phyloP scores from a whole-genome alignment of 1,140 invertebrate genomes.

The Schlechtendalia chinensis region DNA sequence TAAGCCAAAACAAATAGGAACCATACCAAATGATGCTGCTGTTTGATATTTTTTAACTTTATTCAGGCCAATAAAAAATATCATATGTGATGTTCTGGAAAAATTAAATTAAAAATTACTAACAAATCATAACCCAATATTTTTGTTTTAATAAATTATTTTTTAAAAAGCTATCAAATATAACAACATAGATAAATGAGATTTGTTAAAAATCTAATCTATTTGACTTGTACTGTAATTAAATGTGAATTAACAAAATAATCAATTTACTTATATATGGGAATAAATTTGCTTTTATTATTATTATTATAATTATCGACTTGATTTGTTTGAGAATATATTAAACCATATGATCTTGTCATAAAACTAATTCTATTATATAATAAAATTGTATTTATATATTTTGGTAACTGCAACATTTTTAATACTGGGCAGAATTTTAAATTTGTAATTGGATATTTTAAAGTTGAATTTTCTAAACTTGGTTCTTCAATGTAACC shows the following conservation, averaged over 20 bases:
- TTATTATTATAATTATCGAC: background rate
- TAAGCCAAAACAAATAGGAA: constrained; percentile 3
- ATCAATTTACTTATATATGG: constrained; percentile 30
- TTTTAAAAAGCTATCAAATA: no score
- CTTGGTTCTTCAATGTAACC: no score
- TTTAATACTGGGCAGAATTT: background rate
- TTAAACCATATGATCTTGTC: background rate
- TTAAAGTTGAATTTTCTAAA: background rate
- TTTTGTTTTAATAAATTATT: background rate
- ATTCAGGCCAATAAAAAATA: constrained; percentile 6
- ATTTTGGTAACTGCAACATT: background rate
- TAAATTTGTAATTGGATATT: background rate
- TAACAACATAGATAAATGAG: no score
- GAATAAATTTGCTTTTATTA: background rate
- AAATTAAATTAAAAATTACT: background rate
- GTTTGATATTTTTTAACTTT: constrained; percentile 15
- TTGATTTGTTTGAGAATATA: background rate
- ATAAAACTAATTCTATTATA: background rate
- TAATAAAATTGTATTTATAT: constrained; percentile 3
- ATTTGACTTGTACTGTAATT: background rate
- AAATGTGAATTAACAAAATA: background rate
- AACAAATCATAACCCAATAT: background rate
- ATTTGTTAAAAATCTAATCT: no score
- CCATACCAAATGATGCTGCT: background rate
- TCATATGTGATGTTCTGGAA: constrained; percentile 27